A percentile compares a stretch with the other conserved stretches of the same genome.
Evolutionary conservation across 2,888 invertebrate species (phyloP).

Genomic region (Ariolimax columbianus): DNA sequence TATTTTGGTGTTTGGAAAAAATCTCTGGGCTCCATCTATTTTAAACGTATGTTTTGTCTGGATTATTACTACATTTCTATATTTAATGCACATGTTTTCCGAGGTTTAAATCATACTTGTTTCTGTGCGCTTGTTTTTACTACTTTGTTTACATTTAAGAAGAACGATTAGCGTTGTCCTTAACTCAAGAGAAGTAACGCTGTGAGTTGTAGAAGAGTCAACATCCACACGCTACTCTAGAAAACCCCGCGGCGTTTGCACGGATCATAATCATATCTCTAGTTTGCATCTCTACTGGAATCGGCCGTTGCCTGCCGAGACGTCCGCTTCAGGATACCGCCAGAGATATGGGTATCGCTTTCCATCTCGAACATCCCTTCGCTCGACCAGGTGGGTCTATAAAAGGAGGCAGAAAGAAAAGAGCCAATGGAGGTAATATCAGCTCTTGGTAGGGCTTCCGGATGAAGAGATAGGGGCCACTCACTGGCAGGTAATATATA

Average conservation of each 20-base stretch:
- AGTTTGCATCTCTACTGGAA: not conserved
- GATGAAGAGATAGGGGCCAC: not conserved
- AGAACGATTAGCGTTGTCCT: too few relatives aligned
- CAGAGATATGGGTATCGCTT: not conserved
- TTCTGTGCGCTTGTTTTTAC: too few relatives aligned
- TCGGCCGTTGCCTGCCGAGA: not conserved
- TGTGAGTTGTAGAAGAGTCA: not conserved
- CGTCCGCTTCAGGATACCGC: not conserved
- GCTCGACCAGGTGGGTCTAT: constrained; percentile 4
- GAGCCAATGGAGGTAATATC: not conserved
- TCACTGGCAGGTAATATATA: not conserved
- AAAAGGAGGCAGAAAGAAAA: not conserved
- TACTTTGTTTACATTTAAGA: too few relatives aligned
- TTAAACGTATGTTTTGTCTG: too few relatives aligned
- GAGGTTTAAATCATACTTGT: too few relatives aligned
- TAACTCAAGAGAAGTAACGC: not conserved
- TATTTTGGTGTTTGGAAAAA: too few relatives aligned
- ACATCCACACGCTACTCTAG: not conserved
- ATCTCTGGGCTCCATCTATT: too few relatives aligned
- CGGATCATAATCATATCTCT: constrained; percentile 4
- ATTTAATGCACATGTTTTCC: too few relatives aligned
- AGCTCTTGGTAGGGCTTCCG: not conserved
- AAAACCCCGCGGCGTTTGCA: not conserved
- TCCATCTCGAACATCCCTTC: not conserved
- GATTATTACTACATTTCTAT: too few relatives aligned